These are phyloP conservation scores for Rhingia campestris DNA, from an alignment of 2,888 invertebrate species.

Conservation along the genomic window DNA sequence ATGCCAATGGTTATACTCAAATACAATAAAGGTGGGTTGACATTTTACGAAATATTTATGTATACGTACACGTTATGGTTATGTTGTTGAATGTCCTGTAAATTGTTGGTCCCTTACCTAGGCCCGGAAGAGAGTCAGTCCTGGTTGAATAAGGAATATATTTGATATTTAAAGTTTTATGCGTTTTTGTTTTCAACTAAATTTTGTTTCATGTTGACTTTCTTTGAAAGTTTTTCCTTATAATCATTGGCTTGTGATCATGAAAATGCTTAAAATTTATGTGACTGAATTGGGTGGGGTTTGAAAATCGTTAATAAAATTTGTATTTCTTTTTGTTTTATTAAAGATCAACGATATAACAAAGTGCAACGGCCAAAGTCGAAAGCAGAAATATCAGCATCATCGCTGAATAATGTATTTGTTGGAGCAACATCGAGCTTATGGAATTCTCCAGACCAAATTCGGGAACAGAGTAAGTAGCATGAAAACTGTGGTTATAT, in stretches of 20 bases:
- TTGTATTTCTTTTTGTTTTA: slow-evolving; percentile 21
- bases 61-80: slow-evolving; percentile 7
- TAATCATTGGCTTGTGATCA: slow-evolving; percentile 72
- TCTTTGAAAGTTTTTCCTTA: slow-evolving; percentile 70
- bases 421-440: slow-evolving; percentile 82
- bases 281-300: neutral
- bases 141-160: too few relatives aligned
- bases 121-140: too few relatives aligned
- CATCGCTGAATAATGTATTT: slow-evolving; percentile 80
- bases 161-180: neutral
- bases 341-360: slow-evolving; percentile 78
- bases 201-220: slow-evolving; percentile 72
- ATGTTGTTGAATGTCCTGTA: neutral
- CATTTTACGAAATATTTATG: slow-evolving; percentile 45
- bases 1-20: slow-evolving; percentile 80
- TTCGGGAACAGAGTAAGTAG: slow-evolving; percentile 79
- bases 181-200: slow-evolving; percentile 1
- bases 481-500: too few relatives aligned
- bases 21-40: slow-evolving; percentile 81
- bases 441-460: slow-evolving; percentile 82
- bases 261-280: slow-evolving; percentile 23
- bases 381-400: slow-evolving; percentile 78
- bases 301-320: neutral
- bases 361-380: slow-evolving; percentile 80
- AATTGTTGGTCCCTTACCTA: too few relatives aligned